Evolutionary conservation across 1,140 invertebrate genomes (phyloP), one percentile per base, ranked within the genome.

Genomic region (Cyclina sinensis): DNA sequence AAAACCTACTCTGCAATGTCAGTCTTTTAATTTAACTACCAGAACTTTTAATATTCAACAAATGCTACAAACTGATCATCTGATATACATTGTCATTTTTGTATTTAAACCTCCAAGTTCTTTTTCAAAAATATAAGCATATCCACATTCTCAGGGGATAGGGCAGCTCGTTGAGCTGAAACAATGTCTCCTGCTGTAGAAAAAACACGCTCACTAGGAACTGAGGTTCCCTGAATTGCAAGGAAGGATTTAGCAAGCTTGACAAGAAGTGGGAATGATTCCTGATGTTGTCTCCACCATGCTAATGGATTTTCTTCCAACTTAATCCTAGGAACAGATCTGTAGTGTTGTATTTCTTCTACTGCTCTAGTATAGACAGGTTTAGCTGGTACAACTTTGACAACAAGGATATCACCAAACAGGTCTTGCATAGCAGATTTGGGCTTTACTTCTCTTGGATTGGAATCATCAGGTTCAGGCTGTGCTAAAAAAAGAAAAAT

Each of bases 101-200:
- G n/a, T n/a, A n/a, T n/a, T n/a, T n/a, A n/a, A n/a, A n/a, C n/a
- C n/a, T 48, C 46, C 11, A 62, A 12, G n/a, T 62, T 62, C 24
- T 62, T 62, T 27, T 73, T 35, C 9, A 73, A 35, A 73, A 73
- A 73, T 16, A 73, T 73, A 32, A 73, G 68, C 37, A 39, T 37
- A 30, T 73, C 68, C 14, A 73, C 7, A 30, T 27, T 62, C 9
- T 62, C n/a, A 62, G 11, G 5, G n/a, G 9, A 9, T n/a, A 62
- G n/a, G 24, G 24, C 9, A 18, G 68, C 68, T 73, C 68, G 9
- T n/a, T 27, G 14, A 11, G 68, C 14, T 11, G 5, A n/a, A 39
- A 73, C 37, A 16, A 73, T 73, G 32, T 73, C 68, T 37, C 68
- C 68, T 30, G 68, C 68, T 7, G 32, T 73, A 9, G 68, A 73